These are phyloP conservation scores for Octomys mimax DNA, from an alignment of 2,797 vertebrate species.

Conservation along the genomic window DNA sequence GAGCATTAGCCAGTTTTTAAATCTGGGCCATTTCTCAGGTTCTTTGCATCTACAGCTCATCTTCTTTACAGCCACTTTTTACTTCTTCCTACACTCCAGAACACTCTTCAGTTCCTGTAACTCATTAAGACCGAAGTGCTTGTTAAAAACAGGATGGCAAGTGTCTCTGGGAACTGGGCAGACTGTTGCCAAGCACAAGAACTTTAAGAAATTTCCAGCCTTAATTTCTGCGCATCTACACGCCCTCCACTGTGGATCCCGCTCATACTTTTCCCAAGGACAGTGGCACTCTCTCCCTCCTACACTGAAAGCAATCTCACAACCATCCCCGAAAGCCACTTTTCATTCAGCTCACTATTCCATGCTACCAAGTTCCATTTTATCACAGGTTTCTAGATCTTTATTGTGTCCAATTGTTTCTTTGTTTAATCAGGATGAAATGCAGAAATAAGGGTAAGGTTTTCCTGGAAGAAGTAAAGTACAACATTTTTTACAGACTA, in stretches of 20 bases:
- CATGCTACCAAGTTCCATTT: slow-evolving; percentile 11
- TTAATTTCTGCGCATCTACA: neutral
- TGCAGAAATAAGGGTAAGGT: neutral
- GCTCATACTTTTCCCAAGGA: neutral
- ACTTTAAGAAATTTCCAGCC: neutral
- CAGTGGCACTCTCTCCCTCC: neutral
- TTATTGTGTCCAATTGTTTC: neutral
- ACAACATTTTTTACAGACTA: neutral
- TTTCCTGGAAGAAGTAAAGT: slow-evolving; percentile 15
- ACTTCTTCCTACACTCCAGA: neutral
- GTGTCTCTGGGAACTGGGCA: neutral
- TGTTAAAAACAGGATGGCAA: neutral
- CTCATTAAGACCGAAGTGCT: neutral
- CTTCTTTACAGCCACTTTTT: neutral
- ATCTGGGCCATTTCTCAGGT: neutral
- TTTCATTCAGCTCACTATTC: slow-evolving; percentile 1
- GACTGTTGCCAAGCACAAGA: neutral
- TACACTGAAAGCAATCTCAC: neutral
- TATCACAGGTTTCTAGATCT: slow-evolving; percentile 23
- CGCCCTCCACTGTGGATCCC: neutral
- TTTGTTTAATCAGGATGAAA: slow-evolving; percentile 39
- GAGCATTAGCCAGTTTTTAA: slow-evolving; percentile 5
- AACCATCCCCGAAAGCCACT: neutral
- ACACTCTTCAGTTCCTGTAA: neutral
- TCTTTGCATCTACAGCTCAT: neutral